A percentile compares a stretch with the other conserved stretches of the same genome.
These are phyloP conservation scores for Daboia siamensis DNA, from an alignment of 2,113 vertebrate genomes.

Conservation along the genomic window DNA sequence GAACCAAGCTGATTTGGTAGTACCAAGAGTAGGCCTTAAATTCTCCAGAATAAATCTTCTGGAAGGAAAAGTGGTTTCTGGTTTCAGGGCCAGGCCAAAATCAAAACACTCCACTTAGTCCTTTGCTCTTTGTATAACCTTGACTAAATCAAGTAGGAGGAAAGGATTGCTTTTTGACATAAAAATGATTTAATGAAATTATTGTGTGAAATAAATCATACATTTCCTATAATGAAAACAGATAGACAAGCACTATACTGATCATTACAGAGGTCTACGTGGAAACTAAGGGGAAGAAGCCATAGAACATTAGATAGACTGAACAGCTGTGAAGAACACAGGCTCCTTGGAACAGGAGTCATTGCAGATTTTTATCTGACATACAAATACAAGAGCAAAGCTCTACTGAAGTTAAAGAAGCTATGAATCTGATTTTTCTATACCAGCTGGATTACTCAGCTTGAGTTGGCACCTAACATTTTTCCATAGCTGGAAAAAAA, in stretches of 20 bases:
- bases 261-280: not conserved
- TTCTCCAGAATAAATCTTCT: not conserved
- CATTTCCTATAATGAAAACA: constrained; percentile 22
- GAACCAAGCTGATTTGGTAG: not conserved
- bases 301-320: not conserved
- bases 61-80: not conserved
- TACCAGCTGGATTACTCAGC: constrained; percentile 6
- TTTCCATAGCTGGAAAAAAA: constrained; percentile 19
- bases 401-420: constrained; percentile 14
- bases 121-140: not conserved
- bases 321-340: constrained; percentile 11
- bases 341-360: not conserved
- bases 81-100: not conserved
- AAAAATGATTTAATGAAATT: not conserved
- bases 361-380: constrained; percentile 2
- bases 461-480: constrained; percentile 2
- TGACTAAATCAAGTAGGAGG: not conserved
- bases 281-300: not conserved
- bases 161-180: not conserved
- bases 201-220: not conserved
- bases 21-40: not conserved
- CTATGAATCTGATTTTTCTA: not conserved
- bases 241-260: not conserved
- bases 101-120: not conserved
- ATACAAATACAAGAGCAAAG: not conserved